Base-by-base conservation (phyloP, 2,797 vertebrate genomes). In the Choloepus didactylus region DNA sequence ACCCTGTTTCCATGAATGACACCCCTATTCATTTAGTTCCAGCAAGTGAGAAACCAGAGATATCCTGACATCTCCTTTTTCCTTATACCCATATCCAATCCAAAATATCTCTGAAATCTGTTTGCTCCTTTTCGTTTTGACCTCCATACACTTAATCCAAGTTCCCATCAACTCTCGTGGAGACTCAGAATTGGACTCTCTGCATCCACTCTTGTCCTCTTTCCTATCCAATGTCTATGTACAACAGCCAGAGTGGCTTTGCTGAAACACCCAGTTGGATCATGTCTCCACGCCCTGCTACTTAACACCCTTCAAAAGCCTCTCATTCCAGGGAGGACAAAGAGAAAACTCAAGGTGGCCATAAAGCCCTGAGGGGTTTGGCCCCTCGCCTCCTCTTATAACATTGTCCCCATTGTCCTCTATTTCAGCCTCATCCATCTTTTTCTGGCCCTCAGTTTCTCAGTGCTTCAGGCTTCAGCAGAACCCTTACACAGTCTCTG, bases 371-470 rank as follows among this genome's bases (percentile, higher is more conserved):
- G 27, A 15, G 49, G 46, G 56, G 56, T 79, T 35, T 31, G 75
- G 18, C 25, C 23, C 12, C n/a, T 12, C 0, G 21, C 59, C 18
- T 60, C 12, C 27, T n/a, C 14, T 41, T 21, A 3, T 8, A 46
- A 73, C 56, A 67, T 2, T 10, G 23, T 4, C 25, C 27, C 56
- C 25, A 8, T 19, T 73, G 29, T 67, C 75, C 6, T 69, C 25
- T 5, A 16, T 29, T 35, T n/a, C 59, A 75, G 59, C 5, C 64
- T n/a, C 31, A n/a, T 15, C 7, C 0, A 0, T 10, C 31, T 89
- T 51, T 44, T 75, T 87, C 5, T 2, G 3, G 62, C 49, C 70
- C 23, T 44, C 2, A 1, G 21, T 38, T 70, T 2, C 3, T 44
- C 56, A 27, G 9, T 60, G 41, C 11, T 46, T 14, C 38, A 9